Evolutionary conservation across 1,140 invertebrate genomes (phyloP).

Genomic region (Drosophila kurseongensis): DNA sequence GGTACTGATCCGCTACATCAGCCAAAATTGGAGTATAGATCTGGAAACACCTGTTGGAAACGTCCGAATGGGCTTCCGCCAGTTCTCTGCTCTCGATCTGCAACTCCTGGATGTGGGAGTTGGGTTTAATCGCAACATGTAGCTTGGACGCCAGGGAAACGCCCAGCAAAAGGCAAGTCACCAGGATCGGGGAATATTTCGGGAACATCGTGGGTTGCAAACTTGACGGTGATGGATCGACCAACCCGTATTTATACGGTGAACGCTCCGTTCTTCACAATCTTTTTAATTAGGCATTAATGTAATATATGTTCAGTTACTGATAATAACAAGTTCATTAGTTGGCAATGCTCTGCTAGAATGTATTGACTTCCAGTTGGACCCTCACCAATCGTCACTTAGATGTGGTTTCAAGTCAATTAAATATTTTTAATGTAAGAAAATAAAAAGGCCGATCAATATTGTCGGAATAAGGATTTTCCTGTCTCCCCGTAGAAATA

Average conservation of each 20-base stretch:
- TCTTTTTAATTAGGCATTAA: conserved; percentile 27
- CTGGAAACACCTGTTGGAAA: conserved; percentile 35
- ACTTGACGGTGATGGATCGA: not conserved
- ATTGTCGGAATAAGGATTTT: no score
- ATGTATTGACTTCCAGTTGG: no score
- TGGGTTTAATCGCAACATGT: conserved; percentile 3
- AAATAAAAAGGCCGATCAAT: no score
- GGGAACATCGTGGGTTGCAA: conserved; percentile 3
- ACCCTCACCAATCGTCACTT: no score
- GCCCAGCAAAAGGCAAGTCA: conserved; percentile 9
- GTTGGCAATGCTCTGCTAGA: not conserved
- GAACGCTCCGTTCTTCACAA: not conserved
- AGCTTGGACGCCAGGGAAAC: conserved; percentile 7
- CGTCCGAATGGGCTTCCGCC: conserved; percentile 13
- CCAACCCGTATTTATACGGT: conserved; percentile 14
- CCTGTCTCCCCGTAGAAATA: no score
- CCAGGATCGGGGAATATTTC: conserved; percentile 10
- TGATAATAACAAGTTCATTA: not conserved
- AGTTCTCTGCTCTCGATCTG: conserved; percentile 21
- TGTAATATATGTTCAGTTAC: not conserved
- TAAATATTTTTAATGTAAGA: no score
- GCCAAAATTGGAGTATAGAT: conserved; percentile 36
- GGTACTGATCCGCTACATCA: conserved; percentile 4
- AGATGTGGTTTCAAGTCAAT: no score
- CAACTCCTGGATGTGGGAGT: conserved; percentile 28